Base-by-base conservation (phyloP, 2,113 vertebrate genomes). In the Hemiscyllium ocellatum region DNA sequence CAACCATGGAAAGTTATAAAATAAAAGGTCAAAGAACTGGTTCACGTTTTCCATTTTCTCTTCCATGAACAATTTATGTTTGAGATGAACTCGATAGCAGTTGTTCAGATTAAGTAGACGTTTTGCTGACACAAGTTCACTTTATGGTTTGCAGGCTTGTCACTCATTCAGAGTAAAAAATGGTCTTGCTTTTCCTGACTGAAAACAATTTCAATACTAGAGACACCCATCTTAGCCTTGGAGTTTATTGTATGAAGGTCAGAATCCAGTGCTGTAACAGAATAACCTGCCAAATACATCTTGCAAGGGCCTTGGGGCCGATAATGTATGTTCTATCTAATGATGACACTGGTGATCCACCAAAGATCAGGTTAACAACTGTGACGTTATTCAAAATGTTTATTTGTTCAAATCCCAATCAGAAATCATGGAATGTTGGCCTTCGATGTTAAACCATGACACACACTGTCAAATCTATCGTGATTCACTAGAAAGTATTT, bases 301-400 rank as follows among this genome's bases (percentile, higher is more conserved):
- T 96, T 96, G 95, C 95, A 24, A 96, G 97, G 98, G 97, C 98
- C 98, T 98, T 98, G 98, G 97, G 96, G 93, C 96, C 89, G 97
- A 97, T 98, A 97, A 98, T 97, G 96, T 97, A 97, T 97, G 97
- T 97, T 96, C 97, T 96, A 15, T 96, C 97, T 97, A 97, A 97
- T 96, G 97, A 97, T 97, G 97, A 97, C 97, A 97, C 97, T 97
- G 96, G 96, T 96, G 96, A 97, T 97, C 97, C 97, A 96, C 97
- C 96, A 96, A 96, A 97, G 96, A 97, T 97, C 97, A 96, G 97
- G 97, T 97, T 97, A 96, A 96, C 96, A 96, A 97, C 97, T 96
- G 72, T 98, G 97, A 98, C 97, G 97, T 97, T 97, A 95, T 97
- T 97, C 97, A 97, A 96, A 96, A 96, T 8, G 95, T 97, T 95